A percentile compares a stretch with the other conserved stretches of the same genome.
phyloP scores from a whole-genome alignment of 2,888 invertebrate genomes.

The Chymomyza fuscimana region DNA sequence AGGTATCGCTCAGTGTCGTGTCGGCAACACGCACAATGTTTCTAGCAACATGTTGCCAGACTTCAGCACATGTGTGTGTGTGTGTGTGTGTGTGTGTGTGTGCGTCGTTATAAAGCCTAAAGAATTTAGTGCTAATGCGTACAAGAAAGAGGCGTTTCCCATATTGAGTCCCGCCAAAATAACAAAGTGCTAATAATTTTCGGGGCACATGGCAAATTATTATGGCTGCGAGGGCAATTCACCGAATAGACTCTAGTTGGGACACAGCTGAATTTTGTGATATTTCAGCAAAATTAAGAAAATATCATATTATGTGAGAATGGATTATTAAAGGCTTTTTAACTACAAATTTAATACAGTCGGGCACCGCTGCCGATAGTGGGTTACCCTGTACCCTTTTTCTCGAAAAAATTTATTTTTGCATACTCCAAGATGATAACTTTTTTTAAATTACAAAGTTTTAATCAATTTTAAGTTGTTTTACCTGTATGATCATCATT shows the following conservation, averaged over 20 bases:
- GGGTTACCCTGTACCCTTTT: too few species aligned
- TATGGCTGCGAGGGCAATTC: slow-evolving; percentile 31
- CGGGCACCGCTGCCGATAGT: too few species aligned
- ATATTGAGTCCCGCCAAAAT: slow-evolving; percentile 44
- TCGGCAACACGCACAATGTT: slow-evolving; percentile 1
- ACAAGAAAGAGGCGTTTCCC: slow-evolving; percentile 66
- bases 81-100: slow-evolving; percentile 13
- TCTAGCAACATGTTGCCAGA: slow-evolving; percentile 15
- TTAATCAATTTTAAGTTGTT: too few species aligned
- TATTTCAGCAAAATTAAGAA: not conserved
- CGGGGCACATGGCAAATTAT: slow-evolving; percentile 42
- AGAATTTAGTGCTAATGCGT: slow-evolving; percentile 68
- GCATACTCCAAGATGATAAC: too few species aligned
- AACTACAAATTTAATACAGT: not conserved
- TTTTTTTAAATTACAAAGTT: too few species aligned
- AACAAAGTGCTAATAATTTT: slow-evolving; percentile 70
- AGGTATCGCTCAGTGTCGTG: not conserved
- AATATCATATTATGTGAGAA: not conserved
- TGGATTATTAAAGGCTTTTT: not conserved
- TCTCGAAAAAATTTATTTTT: too few species aligned
- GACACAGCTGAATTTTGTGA: not conserved
- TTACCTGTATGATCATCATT: too few species aligned
- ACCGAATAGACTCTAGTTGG: not conserved
- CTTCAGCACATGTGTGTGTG: not conserved
- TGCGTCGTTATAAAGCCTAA: not conserved